phyloP scores from a whole-genome alignment of 2,888 invertebrate genomes.

The Drosophila mimetica region DNA sequence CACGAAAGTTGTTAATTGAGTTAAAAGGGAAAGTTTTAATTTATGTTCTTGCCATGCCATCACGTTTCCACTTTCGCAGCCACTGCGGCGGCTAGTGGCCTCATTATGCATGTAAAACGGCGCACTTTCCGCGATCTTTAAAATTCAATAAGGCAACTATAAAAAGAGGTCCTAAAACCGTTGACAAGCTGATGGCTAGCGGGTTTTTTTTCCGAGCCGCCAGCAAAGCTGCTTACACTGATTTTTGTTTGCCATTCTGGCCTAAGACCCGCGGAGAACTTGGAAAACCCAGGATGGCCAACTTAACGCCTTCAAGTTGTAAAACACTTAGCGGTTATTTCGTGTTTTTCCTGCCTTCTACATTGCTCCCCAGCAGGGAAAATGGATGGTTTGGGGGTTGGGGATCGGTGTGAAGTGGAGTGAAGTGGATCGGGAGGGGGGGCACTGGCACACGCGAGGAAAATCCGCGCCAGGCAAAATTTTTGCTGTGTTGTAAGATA shows the following conservation, averaged over 20 bases:
- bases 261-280: slow-evolving; percentile 31
- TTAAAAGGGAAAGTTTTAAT: slow-evolving; percentile 25
- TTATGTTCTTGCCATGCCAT: slow-evolving; percentile 13
- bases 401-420: slow-evolving; percentile 6
- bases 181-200: slow-evolving; percentile 31
- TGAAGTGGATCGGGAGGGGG: slow-evolving; percentile 9
- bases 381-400: background rate
- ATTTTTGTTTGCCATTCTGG: slow-evolving; percentile 47
- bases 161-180: slow-evolving; percentile 16
- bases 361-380: slow-evolving; percentile 8
- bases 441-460: slow-evolving; percentile 42
- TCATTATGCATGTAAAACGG: slow-evolving; percentile 27
- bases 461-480: slow-evolving; percentile 66
- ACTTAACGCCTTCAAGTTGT: slow-evolving; percentile 77
- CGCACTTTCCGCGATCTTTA: slow-evolving; percentile 38
- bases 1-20: slow-evolving; percentile 23
- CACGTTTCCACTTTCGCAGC: slow-evolving; percentile 7
- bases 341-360: slow-evolving; percentile 41
- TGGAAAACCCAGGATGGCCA: slow-evolving; percentile 38
- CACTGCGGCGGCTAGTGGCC: slow-evolving; percentile 2
- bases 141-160: slow-evolving; percentile 51
- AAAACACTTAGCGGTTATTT: slow-evolving; percentile 78
- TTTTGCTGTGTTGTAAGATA: slow-evolving; percentile 57
- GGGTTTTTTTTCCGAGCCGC: slow-evolving; percentile 18
- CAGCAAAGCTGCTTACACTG: slow-evolving; percentile 64